phyloP scores from a whole-genome alignment of 2,888 invertebrate species.

The Cosmia trapezina region DNA sequence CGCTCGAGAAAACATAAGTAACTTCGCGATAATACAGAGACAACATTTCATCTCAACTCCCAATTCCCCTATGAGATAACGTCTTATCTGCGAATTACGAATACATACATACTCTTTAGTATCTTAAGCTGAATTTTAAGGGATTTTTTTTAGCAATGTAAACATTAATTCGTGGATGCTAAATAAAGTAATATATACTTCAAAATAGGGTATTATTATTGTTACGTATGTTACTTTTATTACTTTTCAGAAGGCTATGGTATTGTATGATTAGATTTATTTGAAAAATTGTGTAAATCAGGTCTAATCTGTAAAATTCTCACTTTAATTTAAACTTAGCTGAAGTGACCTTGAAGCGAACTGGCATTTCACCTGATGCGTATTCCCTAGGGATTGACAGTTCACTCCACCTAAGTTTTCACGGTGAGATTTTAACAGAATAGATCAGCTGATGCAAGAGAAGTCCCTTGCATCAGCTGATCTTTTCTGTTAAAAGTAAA shows the following conservation, averaged over 20 bases:
- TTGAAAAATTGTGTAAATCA: no score
- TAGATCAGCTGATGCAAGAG: no score
- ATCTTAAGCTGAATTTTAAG: conserved; percentile 19
- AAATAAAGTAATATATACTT: not conserved
- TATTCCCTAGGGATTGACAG: not conserved
- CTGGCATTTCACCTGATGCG: not conserved
- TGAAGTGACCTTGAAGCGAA: not conserved
- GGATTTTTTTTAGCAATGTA: not conserved
- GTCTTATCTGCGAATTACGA: conserved; percentile 39
- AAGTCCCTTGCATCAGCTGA: no score
- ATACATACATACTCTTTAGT: conserved; percentile 25
- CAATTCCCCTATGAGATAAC: conserved; percentile 48
- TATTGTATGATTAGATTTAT: no score
- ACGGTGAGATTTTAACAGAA: not conserved
- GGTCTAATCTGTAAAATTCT: not conserved
- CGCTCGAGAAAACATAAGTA: conserved; percentile 27
- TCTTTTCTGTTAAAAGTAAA: no score
- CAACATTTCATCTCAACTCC: conserved; percentile 49
- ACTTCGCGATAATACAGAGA: conserved; percentile 30
- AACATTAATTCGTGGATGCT: not conserved
- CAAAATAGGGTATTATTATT: no score
- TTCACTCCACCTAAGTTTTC: not conserved
- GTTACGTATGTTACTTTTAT: no score
- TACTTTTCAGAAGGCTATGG: not conserved
- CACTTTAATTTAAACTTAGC: no score